Conservation (phyloP, 2,888 invertebrate genomes). For the Drosophila infuscata region DNA sequence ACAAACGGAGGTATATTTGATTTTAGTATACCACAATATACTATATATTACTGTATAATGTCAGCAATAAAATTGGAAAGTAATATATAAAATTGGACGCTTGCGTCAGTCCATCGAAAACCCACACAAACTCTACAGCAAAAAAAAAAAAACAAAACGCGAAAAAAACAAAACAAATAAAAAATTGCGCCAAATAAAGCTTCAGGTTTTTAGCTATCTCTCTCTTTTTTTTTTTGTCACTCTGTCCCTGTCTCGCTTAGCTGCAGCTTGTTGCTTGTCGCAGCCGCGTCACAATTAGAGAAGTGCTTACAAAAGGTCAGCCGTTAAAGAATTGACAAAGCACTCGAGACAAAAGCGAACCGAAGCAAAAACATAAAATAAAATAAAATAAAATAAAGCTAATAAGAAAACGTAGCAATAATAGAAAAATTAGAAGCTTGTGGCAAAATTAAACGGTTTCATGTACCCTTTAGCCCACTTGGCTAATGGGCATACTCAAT, state of each 20-base stretch:
- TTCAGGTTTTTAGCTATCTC: constrained; percentile 23
- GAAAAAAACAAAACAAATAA: constrained; percentile 43
- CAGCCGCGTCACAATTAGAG: constrained; percentile 71
- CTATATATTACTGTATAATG: constrained; percentile 29
- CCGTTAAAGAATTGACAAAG: constrained; percentile 61
- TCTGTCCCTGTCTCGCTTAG: constrained; percentile 9
- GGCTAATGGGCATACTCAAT: neutral
- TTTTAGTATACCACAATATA: neutral
- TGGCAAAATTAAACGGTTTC: constrained; percentile 75
- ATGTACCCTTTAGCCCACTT: constrained; percentile 15
- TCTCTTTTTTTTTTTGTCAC: neutral
- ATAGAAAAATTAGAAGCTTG: constrained; percentile 73
- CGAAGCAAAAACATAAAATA: constrained; percentile 34
- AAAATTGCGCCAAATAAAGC: constrained; percentile 60
- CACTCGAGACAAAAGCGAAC: constrained; percentile 60
- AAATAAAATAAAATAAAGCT: constrained; percentile 51
- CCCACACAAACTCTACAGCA: constrained; percentile 55
- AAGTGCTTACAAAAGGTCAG: constrained; percentile 75
- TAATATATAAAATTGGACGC: constrained; percentile 62
- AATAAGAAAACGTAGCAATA: constrained; percentile 71
- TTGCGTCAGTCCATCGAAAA: constrained; percentile 67
- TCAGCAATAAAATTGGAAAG: constrained; percentile 69
- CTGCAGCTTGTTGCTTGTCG: constrained; percentile 49
- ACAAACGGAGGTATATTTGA: constrained; percentile 8
- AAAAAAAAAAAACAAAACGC: constrained; percentile 30